Evolutionary conservation across 2,113 vertebrate genomes (phyloP).

Genomic region (Vireo altiloquus): DNA sequence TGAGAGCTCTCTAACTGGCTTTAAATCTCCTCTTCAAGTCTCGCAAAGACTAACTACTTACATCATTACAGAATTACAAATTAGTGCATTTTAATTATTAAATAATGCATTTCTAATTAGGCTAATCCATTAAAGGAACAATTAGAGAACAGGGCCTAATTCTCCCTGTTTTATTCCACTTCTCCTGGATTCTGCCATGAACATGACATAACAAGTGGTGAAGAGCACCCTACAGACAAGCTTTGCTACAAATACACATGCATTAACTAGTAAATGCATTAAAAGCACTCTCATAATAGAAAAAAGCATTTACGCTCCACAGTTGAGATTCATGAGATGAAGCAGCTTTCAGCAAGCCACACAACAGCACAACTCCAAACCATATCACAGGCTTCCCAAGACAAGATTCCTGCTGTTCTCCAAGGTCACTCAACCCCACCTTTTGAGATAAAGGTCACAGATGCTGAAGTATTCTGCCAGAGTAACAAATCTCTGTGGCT

Average conservation of each 20-base stretch:
- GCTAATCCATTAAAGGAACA: slow-evolving; percentile 42
- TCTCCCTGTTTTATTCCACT: background rate
- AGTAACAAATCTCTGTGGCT: background rate
- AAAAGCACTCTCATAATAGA: background rate
- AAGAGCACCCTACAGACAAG: slow-evolving; percentile 6
- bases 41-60: background rate
- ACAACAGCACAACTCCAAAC: background rate
- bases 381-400: background rate
- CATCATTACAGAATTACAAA: slow-evolving; percentile 15
- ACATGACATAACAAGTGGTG: background rate
- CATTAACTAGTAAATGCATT: background rate
- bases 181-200: background rate
- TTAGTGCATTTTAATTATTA: slow-evolving; percentile 27
- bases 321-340: background rate
- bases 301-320: background rate
- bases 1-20: background rate
- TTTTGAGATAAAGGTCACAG: background rate
- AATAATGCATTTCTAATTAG: slow-evolving; percentile 42
- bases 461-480: background rate
- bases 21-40: background rate
- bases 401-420: background rate
- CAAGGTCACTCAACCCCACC: background rate
- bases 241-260: background rate
- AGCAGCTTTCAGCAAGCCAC: background rate
- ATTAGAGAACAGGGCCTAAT: slow-evolving; percentile 7